Percentiles rank a stretch among this genome's conserved stretches.
Conservation (phyloP, 2,888 invertebrate genomes). For the Melanostoma scalare region DNA sequence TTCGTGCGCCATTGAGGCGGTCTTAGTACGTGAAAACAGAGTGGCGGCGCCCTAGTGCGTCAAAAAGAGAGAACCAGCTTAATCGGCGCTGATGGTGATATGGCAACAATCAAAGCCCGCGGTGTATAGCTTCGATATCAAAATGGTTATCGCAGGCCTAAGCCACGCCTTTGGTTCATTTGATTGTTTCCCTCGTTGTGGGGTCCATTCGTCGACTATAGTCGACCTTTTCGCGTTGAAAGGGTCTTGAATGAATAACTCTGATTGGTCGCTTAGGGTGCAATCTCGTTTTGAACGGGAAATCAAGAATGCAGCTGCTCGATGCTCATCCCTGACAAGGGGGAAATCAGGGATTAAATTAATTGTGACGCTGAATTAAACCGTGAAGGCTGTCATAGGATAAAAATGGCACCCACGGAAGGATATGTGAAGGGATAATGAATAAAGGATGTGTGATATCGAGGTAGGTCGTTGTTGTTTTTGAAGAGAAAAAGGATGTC, state of each 20-base stretch:
- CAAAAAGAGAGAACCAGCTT: constrained; percentile 60
- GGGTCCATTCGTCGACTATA: constrained; percentile 33
- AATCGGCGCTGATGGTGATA: constrained; percentile 39
- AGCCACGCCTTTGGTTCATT: constrained; percentile 59
- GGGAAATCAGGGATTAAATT: constrained; percentile 57
- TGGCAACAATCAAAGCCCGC: constrained; percentile 70
- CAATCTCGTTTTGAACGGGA: constrained; percentile 45
- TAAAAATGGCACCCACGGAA: constrained; percentile 73
- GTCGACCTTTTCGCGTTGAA: constrained; percentile 49
- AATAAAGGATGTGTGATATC: constrained; percentile 50
- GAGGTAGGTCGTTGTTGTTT: constrained; percentile 40
- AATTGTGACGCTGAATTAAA: constrained; percentile 77
- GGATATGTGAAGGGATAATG: constrained; percentile 36
- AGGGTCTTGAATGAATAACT: constrained; percentile 18
- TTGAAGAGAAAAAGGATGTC: constrained; percentile 43
- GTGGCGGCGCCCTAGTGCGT: constrained; percentile 6
- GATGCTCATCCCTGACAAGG: constrained; percentile 26
- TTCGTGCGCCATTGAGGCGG: constrained; percentile 60
- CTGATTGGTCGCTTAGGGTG: constrained; percentile 54
- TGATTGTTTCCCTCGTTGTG: constrained; percentile 25
- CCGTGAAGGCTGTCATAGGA: constrained; percentile 80
- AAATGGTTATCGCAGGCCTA: constrained; percentile 64
- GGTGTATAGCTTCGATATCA: constrained; percentile 57
- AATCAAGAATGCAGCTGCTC: constrained; percentile 60
- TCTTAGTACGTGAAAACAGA: constrained; percentile 7